Evolutionary conservation across 2,113 vertebrate genomes (phyloP).

Genomic region (Bucco capensis): DNA sequence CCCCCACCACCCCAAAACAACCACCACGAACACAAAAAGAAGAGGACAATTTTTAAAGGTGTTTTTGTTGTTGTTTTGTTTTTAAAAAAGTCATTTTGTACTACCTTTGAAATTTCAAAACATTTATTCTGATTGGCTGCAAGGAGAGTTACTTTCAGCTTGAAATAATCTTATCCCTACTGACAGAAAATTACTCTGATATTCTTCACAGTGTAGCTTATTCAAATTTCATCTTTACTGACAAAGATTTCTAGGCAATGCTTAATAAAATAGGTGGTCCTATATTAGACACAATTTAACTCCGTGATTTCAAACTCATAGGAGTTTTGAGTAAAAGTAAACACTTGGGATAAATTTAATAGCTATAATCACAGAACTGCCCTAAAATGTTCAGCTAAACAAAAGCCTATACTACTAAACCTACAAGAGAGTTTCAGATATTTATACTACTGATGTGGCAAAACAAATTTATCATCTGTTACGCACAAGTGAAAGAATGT

Average conservation of each 20-base stretch:
- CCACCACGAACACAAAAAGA: rapidly evolving
- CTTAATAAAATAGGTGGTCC: neutral
- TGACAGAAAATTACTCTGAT: neutral
- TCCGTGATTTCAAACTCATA: neutral
- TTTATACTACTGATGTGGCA: neutral
- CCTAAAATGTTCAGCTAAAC: neutral
- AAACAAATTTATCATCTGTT: neutral
- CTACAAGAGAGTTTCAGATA: neutral
- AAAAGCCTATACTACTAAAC: neutral
- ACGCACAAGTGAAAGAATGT: neutral
- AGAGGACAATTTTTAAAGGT: neutral
- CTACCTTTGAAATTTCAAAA: neutral
- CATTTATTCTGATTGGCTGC: neutral
- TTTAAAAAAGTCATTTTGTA: neutral
- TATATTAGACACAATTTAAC: neutral
- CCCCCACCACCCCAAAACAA: too few relatives aligned
- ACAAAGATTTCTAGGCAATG: neutral
- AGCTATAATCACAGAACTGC: neutral
- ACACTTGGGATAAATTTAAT: neutral
- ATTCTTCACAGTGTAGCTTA: neutral
- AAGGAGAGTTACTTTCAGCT: neutral
- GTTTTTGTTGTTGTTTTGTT: too few relatives aligned
- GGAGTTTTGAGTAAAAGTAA: neutral
- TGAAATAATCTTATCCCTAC: neutral
- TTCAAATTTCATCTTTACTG: neutral